Percentiles rank a stretch among this genome's conserved stretches.
These are phyloP conservation scores for Rhegmatorhina hoffmannsi DNA, from an alignment of 2,113 vertebrate species.

Conservation along the genomic window DNA sequence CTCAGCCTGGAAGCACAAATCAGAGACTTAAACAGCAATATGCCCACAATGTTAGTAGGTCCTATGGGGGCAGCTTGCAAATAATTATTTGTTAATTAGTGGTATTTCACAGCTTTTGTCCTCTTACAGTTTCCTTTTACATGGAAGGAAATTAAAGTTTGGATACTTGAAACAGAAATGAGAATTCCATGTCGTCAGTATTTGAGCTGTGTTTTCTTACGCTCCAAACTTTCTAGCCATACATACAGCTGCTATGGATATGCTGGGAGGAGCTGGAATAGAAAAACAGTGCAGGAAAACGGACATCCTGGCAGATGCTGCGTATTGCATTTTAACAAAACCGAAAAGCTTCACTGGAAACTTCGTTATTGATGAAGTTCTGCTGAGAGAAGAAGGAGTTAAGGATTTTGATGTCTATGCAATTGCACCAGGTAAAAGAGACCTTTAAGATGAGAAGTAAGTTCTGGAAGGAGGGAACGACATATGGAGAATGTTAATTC, in stretches of 20 bases:
- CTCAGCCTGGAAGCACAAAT: background rate
- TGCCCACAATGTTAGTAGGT: background rate
- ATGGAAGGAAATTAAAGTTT: background rate
- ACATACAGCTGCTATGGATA: slow-evolving; percentile 93
- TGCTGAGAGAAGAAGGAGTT: slow-evolving; percentile 87
- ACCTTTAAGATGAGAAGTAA: background rate
- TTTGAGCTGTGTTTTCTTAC: background rate
- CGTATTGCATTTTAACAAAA: slow-evolving; percentile 87
- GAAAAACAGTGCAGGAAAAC: slow-evolving; percentile 90
- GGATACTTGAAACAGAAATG: background rate
- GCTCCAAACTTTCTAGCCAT: slow-evolving; percentile 79
- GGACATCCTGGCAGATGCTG: slow-evolving; percentile 94
- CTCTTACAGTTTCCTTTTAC: background rate
- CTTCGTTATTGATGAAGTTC: slow-evolving; percentile 91
- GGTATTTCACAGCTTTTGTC: background rate
- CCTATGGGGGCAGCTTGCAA: background rate
- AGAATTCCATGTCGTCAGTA: background rate
- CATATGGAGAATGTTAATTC: background rate
- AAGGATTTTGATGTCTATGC: slow-evolving; percentile 89
- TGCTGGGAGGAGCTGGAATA: slow-evolving; percentile 87
- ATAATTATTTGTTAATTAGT: background rate
- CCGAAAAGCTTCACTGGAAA: slow-evolving; percentile 88
- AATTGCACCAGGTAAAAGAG: slow-evolving; percentile 85
- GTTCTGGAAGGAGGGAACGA: background rate
- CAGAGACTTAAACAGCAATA: background rate